phyloP scores from a whole-genome alignment of 2,797 vertebrate species.

The Adelosebastes latens region DNA sequence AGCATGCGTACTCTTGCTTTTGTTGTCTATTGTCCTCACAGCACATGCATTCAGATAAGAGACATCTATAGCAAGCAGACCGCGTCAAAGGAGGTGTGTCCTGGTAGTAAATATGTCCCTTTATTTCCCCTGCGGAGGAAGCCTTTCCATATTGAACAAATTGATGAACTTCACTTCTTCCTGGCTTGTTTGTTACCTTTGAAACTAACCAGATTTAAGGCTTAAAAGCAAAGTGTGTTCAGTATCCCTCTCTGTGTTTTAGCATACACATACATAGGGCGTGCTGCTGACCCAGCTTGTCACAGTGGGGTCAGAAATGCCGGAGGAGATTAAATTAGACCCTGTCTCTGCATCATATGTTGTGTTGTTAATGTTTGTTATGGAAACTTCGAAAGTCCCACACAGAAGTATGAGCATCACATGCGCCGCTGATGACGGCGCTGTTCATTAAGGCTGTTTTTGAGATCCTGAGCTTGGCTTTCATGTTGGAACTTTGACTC shows the following conservation, averaged over 20 bases:
- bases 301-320: slow-evolving; percentile 63
- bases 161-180: slow-evolving; percentile 52
- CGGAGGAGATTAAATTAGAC: slow-evolving; percentile 61
- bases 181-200: slow-evolving; percentile 26
- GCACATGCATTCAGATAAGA: slow-evolving; percentile 42
- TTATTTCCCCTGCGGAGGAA: slow-evolving; percentile 18
- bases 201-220: slow-evolving; percentile 29
- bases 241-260: slow-evolving; percentile 6
- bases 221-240: slow-evolving; percentile 31
- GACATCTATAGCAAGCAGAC: slow-evolving; percentile 44
- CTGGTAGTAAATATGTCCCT: slow-evolving; percentile 58
- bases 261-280: neutral
- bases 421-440: slow-evolving; percentile 39
- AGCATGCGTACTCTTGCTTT: slow-evolving; percentile 11
- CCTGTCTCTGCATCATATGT: slow-evolving; percentile 47
- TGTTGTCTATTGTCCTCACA: slow-evolving; percentile 34
- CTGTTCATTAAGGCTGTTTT: slow-evolving; percentile 55
- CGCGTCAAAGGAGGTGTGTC: slow-evolving; percentile 63
- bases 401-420: slow-evolving; percentile 49
- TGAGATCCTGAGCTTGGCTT: slow-evolving; percentile 56
- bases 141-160: slow-evolving; percentile 20
- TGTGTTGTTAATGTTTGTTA: slow-evolving; percentile 66
- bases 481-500: slow-evolving; percentile 72
- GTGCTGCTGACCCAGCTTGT: slow-evolving; percentile 37
- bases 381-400: slow-evolving; percentile 58